phyloP scores from a whole-genome alignment of 2,113 vertebrate genomes.

The Falco punctatus region DNA sequence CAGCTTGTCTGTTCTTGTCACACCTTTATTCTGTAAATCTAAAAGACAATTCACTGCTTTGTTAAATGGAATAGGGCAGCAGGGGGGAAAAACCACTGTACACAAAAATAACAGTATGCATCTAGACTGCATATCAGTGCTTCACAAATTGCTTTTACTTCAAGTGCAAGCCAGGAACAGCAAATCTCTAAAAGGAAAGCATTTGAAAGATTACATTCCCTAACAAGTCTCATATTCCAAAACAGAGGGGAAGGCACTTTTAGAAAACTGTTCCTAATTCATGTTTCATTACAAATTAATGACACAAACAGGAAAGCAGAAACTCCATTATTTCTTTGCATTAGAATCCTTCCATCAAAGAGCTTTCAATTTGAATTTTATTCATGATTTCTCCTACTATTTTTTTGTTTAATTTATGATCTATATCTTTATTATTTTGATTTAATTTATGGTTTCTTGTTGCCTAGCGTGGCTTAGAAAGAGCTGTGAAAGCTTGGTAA shows the following conservation, averaged over 20 bases:
- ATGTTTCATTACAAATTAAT: conserved; percentile 45
- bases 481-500: not conserved
- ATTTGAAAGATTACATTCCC: conserved; percentile 17
- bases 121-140: not conserved
- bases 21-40: not conserved
- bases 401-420: not conserved
- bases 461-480: not conserved
- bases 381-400: not conserved
- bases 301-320: conserved; percentile 32
- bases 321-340: not conserved
- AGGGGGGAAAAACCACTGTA: not conserved
- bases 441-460: not conserved
- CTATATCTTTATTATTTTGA: not conserved
- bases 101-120: not conserved
- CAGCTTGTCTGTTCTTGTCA: not conserved
- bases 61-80: not conserved
- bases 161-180: conserved; percentile 10
- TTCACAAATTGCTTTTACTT: conserved; percentile 20
- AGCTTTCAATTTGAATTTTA: not conserved
- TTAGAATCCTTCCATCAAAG: not conserved
- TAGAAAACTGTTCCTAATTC: conserved; percentile 30
- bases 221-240: conserved; percentile 22
- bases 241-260: conserved; percentile 1
- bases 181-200: conserved; percentile 13
- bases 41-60: not conserved